Percentiles rank a stretch among this genome's conserved stretches.
phyloP scores from a whole-genome alignment of 1,140 invertebrate genomes.

The Aphis craccivora region DNA sequence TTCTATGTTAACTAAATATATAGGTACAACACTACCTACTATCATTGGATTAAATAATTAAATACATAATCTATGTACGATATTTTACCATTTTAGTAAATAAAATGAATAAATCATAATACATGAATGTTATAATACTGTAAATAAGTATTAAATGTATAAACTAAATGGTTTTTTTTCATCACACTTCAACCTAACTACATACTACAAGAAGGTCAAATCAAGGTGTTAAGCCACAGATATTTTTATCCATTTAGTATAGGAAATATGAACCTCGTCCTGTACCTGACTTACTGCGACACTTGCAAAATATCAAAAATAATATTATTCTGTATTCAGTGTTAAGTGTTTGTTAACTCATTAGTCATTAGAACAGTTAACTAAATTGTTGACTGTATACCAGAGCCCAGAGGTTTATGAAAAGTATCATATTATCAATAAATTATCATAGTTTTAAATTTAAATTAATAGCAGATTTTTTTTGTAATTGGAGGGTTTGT shows the following conservation, averaged over 20 bases:
- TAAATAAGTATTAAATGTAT: neutral
- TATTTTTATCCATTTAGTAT: neutral
- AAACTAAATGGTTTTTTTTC: neutral
- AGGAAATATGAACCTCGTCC: neutral
- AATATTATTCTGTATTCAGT: neutral
- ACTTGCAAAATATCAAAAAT: neutral
- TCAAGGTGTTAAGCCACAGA: neutral
- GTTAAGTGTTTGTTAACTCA: too few species aligned
- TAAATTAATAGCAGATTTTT: neutral
- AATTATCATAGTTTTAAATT: neutral
- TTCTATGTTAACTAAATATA: neutral
- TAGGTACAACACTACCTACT: neutral
- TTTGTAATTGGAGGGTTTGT: neutral
- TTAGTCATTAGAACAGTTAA: too few species aligned
- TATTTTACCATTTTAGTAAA: neutral
- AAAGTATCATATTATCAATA: neutral
- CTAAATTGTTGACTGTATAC: neutral
- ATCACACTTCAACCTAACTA: neutral
- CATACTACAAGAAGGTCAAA: conserved; percentile 17
- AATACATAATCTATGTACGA: neutral
- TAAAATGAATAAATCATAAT: neutral
- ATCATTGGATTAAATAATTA: neutral
- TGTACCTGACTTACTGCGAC: neutral
- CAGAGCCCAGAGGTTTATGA: neutral
- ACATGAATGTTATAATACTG: neutral